Evolutionary conservation across 2,888 invertebrate species (phyloP).

Genomic region (Andrena praecox): DNA sequence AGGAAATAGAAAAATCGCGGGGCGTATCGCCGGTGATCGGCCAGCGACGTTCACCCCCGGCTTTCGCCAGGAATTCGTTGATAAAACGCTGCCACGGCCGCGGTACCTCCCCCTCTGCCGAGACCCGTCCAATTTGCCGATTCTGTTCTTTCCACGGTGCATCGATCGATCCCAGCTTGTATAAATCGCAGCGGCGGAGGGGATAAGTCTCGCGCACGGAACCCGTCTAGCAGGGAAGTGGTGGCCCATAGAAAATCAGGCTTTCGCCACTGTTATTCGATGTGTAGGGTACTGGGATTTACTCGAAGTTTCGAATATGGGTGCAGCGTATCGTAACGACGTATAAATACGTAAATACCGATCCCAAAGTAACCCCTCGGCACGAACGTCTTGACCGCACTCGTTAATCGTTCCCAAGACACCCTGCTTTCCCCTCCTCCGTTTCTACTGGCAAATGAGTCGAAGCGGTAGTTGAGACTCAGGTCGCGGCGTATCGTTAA

Average conservation of each 20-base stretch:
- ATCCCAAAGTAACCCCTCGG: conserved; percentile 14
- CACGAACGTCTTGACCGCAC: neutral
- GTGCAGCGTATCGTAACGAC: too few relatives aligned
- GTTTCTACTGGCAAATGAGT: conserved; percentile 54
- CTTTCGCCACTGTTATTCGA: neutral
- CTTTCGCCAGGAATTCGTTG: conserved; percentile 48
- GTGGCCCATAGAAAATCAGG: neutral
- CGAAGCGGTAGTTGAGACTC: conserved; percentile 42
- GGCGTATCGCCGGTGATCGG: conserved; percentile 33
- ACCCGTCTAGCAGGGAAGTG: neutral
- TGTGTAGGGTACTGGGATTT: too few relatives aligned
- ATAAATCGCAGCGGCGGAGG: neutral
- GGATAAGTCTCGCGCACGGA: conserved; percentile 42
- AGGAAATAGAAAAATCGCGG: conserved; percentile 52
- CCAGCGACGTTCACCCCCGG: neutral
- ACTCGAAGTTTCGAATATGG: too few relatives aligned
- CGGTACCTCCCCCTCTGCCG: neutral
- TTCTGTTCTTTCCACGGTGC: conserved; percentile 26
- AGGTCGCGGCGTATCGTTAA: conserved; percentile 53
- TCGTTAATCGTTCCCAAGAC: conserved; percentile 34
- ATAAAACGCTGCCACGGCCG: conserved; percentile 31
- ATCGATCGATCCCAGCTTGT: conserved; percentile 32
- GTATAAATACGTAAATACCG: conserved; percentile 14
- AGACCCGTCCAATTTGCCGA: conserved; percentile 43
- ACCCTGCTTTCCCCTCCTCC: neutral